Conservation (phyloP, 2,113 vertebrate genomes). For the Lathamus discolor region DNA sequence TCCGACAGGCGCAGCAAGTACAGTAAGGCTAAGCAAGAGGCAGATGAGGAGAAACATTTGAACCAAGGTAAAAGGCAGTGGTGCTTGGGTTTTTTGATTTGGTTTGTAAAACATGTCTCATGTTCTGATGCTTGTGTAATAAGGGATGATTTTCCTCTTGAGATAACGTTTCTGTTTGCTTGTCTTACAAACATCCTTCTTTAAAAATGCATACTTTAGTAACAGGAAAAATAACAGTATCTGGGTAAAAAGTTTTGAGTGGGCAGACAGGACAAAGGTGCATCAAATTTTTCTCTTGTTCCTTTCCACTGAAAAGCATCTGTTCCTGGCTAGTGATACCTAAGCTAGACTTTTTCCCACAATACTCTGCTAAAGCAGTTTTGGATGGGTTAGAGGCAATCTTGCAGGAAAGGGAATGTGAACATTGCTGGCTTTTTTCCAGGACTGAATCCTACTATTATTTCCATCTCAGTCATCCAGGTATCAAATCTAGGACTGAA, state of each 20-base stretch:
- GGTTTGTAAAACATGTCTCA: neutral
- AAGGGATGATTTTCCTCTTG: neutral
- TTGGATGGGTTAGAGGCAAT: neutral
- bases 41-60: constrained; percentile 94
- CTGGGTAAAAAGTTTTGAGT: neutral
- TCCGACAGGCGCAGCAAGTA: constrained; percentile 90
- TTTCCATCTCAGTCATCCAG: neutral
- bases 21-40: constrained; percentile 96
- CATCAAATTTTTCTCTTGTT: neutral
- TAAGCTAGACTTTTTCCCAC: neutral
- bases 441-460: neutral
- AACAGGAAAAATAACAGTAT: neutral
- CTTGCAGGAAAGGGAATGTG: neutral
- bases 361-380: neutral
- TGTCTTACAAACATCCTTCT: neutral
- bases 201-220: neutral
- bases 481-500: neutral
- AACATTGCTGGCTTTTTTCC: neutral
- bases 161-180: neutral
- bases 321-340: neutral
- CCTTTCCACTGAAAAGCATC: neutral
- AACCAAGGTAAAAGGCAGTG: constrained; percentile 85
- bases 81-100: neutral
- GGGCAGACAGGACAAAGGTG: neutral
- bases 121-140: neutral